Conservation (phyloP, 2,113 vertebrate genomes). For the Camelus bactrianus region DNA sequence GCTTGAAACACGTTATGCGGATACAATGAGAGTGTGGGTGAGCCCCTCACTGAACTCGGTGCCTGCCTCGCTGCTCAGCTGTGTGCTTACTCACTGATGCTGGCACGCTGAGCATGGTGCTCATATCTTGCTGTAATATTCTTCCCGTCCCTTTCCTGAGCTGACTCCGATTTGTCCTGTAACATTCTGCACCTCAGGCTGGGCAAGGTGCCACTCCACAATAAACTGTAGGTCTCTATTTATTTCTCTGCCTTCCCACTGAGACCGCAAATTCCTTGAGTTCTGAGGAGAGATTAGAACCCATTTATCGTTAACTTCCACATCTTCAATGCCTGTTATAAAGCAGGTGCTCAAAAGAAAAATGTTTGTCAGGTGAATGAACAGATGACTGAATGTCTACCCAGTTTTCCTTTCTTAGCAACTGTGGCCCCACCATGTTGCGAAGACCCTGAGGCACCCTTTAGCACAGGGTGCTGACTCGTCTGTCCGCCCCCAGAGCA, state of each 20-base stretch:
- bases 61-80: neutral
- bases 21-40: neutral
- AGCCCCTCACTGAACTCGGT: neutral
- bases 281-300: neutral
- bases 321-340: neutral
- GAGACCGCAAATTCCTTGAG: neutral
- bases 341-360: constrained; percentile 15
- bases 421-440: neutral
- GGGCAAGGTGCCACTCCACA: neutral
- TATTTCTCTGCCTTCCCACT: neutral
- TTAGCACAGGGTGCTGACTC: neutral
- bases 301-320: neutral
- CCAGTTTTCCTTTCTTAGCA: neutral
- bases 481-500: neutral
- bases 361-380: neutral
- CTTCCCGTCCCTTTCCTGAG: neutral
- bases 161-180: neutral
- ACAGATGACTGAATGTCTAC: neutral
- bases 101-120: neutral
- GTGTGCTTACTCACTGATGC: neutral
- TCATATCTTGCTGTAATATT: neutral
- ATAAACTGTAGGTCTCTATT: neutral
- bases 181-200: neutral
- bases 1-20: neutral
- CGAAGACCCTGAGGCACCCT: neutral